Conservation (phyloP, 2,888 invertebrate genomes). For the Podotricha telesiphe region DNA sequence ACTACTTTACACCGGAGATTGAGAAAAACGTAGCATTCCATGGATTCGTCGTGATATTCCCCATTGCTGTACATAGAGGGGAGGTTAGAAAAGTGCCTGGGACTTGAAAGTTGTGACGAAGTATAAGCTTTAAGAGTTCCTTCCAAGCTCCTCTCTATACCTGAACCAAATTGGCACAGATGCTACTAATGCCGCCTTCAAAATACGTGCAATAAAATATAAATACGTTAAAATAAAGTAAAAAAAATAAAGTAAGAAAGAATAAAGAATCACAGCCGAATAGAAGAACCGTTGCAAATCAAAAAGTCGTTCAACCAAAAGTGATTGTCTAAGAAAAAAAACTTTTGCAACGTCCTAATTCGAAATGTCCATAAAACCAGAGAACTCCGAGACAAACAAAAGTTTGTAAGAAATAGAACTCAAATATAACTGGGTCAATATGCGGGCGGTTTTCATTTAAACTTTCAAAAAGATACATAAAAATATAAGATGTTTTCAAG, state of each 20-base stretch:
- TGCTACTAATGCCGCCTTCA: too few species aligned
- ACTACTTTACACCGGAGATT: too few species aligned
- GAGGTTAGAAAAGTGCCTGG: too few species aligned
- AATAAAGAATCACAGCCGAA: constrained; percentile 13
- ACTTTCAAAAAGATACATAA: constrained; percentile 38
- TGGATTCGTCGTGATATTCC: too few species aligned
- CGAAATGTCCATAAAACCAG: constrained; percentile 27
- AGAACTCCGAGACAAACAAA: constrained; percentile 44
- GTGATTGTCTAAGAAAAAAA: constrained; percentile 22
- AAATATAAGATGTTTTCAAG: constrained; percentile 32
- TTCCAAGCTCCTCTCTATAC: too few species aligned
- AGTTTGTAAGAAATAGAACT: constrained; percentile 46
- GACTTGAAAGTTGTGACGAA: too few species aligned
- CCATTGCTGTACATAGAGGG: too few species aligned
- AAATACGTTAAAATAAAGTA: neutral
- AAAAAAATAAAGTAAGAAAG: neutral
- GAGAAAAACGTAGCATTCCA: too few species aligned
- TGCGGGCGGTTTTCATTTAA: constrained; percentile 48
- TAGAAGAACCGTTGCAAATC: constrained; percentile 18
- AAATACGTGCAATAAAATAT: too few species aligned
- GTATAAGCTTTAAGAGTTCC: too few species aligned
- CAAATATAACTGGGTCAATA: constrained; percentile 54
- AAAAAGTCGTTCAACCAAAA: constrained; percentile 22
- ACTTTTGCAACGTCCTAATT: constrained; percentile 19
- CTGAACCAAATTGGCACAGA: too few species aligned